Evolutionary conservation across 2,888 invertebrate genomes (phyloP).

Genomic region (Mesorhabditis belari): DNA sequence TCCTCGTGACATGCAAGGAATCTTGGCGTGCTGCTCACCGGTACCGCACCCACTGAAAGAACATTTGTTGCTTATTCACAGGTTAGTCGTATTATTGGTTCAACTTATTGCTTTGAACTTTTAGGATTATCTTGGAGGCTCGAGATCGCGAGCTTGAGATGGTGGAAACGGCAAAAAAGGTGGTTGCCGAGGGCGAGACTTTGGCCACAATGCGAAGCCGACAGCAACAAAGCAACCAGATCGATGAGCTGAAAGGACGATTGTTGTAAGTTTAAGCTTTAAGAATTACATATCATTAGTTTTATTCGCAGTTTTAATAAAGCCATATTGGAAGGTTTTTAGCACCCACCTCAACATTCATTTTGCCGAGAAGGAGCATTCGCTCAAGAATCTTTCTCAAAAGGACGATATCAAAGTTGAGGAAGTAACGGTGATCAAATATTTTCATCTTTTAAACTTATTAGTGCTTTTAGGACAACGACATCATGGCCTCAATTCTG

Average conservation of each 20-base stretch:
- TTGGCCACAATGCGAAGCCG: conserved; percentile 7
- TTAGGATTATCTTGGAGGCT: conserved; percentile 32
- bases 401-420: too few species aligned
- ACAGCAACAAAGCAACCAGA: not conserved
- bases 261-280: not conserved
- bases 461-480: too few species aligned
- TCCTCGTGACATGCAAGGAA: conserved; percentile 61
- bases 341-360: not conserved
- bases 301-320: too few species aligned
- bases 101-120: not conserved
- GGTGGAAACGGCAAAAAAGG: conserved; percentile 10
- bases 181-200: conserved; percentile 12
- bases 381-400: too few species aligned
- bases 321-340: too few species aligned
- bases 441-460: too few species aligned
- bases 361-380: not conserved
- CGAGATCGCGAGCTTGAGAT: conserved; percentile 34
- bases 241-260: not conserved
- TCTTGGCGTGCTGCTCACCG: conserved; percentile 84
- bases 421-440: too few species aligned
- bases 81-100: conserved; percentile 13
- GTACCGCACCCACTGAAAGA: conserved; percentile 71
- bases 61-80: conserved; percentile 29
- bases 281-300: too few species aligned
- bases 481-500: too few species aligned